phyloP scores from a whole-genome alignment of 2,888 invertebrate genomes.

The Tridacna gigas region DNA sequence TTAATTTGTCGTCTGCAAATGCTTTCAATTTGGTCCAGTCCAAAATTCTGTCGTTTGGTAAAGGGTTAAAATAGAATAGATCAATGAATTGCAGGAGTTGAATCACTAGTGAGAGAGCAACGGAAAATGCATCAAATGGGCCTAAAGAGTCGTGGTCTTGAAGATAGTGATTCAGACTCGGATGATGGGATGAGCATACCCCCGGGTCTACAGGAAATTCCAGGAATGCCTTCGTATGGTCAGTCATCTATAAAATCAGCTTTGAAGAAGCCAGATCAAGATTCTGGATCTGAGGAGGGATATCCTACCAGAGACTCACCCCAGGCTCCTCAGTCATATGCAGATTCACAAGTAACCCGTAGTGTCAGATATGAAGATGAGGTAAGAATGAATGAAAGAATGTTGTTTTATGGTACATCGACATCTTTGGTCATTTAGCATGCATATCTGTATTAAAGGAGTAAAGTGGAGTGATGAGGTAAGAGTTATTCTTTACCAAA shows the following conservation, averaged over 20 bases:
- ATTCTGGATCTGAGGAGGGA: constrained; percentile 48
- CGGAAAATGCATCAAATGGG: constrained; percentile 49
- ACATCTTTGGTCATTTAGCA: too few species aligned
- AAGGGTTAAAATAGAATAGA: too few species aligned
- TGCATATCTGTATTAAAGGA: too few species aligned
- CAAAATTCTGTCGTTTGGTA: too few species aligned
- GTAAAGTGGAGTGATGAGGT: too few species aligned
- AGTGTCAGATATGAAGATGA: constrained; percentile 54
- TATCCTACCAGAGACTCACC: constrained; percentile 9
- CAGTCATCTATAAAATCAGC: constrained; percentile 24
- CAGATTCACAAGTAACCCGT: constrained; percentile 23
- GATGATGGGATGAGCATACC: constrained; percentile 47
- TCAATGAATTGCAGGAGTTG: constrained; percentile 1
- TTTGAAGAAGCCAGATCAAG: constrained; percentile 20
- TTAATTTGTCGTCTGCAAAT: too few species aligned
- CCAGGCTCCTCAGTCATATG: constrained; percentile 10
- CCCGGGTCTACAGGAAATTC: constrained; percentile 37
- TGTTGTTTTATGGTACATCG: too few species aligned
- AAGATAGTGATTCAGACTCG: constrained; percentile 60
- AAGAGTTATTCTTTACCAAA: too few species aligned
- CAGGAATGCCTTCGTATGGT: constrained; percentile 28
- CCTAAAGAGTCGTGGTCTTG: constrained; percentile 41
- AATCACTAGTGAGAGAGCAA: constrained; percentile 9
- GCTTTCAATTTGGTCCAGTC: too few species aligned
- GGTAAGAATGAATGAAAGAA: too few species aligned